Evolutionary conservation across 30 jellyfish, hydroid and myxozoan genomes (phyloP), one percentile per base, ranked within the genome.

Genomic region (Sanderia malayensis): DNA sequence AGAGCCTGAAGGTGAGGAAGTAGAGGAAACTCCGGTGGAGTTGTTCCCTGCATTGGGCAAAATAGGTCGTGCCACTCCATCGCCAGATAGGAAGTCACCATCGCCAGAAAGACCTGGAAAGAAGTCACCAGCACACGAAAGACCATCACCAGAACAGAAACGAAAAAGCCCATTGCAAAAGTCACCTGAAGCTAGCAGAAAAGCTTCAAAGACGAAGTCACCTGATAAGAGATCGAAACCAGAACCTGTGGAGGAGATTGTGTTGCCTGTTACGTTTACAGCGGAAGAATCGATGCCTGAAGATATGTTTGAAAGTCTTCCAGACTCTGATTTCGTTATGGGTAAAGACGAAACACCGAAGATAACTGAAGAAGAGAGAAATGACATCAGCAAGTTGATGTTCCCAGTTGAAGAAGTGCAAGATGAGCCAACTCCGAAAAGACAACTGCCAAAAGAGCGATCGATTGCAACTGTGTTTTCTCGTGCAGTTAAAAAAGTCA

Each of bases 301-400:
- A 15, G 85, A 62, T 23, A 28, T 58, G 3, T 67, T 86, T 7
- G 89, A 79, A 31, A 45, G 70, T 34, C 25, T 68, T 29, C 94
- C 93, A 17, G 82, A 57, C 61, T 26, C 74, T 55, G 79, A 66
- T 26, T 37, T 32, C 23, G 52, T 66, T 1, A 66, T 68, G 49
- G 75, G 69, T 17, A 21, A 53, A 11, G 57, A 57, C 18, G 20
- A n/a, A 10, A 18, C 30, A 21, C 60, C 61, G 53, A 55, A 53
- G 34, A 76, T 87, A 64, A 71, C 96, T 0, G 83, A 44, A 8
- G 86, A 87, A 25, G 92, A 87, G 34, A 64, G 76, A 41, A 26
- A 68, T n/a, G 64, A 24, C 32, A 27, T 87, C 24, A 59, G 57
- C 18, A 78, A 65, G 67, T 30, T 59, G 44, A 47, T 87, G 64